Evolutionary conservation across 2,797 vertebrate genomes (phyloP).

Genomic region (Eulemur rubriventer): DNA sequence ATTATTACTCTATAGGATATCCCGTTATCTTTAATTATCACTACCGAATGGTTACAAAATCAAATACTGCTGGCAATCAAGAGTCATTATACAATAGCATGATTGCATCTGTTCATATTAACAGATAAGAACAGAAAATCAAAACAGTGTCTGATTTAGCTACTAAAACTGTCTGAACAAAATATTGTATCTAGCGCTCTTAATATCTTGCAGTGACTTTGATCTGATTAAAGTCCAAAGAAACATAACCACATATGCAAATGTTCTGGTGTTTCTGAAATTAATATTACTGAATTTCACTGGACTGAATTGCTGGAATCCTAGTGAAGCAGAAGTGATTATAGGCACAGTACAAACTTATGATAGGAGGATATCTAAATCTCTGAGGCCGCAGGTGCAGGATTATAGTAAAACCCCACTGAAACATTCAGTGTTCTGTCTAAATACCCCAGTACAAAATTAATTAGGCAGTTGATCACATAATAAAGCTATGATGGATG

Average conservation of each 20-base stretch:
- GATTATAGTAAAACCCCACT: conserved; percentile 86
- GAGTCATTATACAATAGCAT: conserved; percentile 87
- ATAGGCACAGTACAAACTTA: conserved; percentile 83
- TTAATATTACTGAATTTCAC: conserved; percentile 84
- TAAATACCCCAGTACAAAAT: conserved; percentile 87
- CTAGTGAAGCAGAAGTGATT: conserved; percentile 85
- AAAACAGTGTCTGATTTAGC: conserved; percentile 86
- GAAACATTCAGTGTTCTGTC: conserved; percentile 84
- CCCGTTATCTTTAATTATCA: conserved; percentile 89
- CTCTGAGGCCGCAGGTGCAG: conserved; percentile 88
- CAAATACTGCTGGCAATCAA: conserved; percentile 88
- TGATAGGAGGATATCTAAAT: conserved; percentile 83
- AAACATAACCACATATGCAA: conserved; percentile 86
- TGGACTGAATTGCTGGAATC: conserved; percentile 82
- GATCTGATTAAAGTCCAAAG: conserved; percentile 89
- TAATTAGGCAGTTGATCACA: conserved; percentile 89
- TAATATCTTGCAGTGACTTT: conserved; percentile 86
- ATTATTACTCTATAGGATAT: conserved; percentile 84
- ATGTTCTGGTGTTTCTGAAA: conserved; percentile 85
- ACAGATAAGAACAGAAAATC: conserved; percentile 87
- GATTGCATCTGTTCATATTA: conserved; percentile 89
- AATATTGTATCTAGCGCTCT: conserved; percentile 87
- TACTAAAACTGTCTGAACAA: conserved; percentile 86
- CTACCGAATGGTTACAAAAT: conserved; percentile 85
- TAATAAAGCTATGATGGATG: conserved; percentile 87